phyloP scores from a whole-genome alignment of 2,113 vertebrate genomes.

The Thermophis baileyi region DNA sequence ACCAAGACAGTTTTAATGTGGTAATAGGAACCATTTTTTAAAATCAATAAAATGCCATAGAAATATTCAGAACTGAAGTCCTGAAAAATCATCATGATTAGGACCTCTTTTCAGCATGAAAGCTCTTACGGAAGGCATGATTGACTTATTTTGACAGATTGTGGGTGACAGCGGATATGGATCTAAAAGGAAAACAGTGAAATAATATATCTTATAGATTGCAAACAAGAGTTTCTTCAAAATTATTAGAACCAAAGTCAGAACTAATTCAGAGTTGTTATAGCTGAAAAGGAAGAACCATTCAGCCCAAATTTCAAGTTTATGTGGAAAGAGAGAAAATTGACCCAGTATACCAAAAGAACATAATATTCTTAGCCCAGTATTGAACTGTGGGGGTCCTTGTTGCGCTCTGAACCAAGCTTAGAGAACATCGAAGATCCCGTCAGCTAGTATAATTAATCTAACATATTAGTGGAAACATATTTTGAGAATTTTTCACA shows the following conservation, averaged over 20 bases:
- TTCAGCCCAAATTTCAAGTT: neutral
- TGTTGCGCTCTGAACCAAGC: neutral
- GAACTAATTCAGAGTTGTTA: neutral
- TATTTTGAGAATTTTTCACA: neutral
- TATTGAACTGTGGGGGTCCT: neutral
- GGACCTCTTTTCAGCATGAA: neutral
- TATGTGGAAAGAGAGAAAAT: neutral
- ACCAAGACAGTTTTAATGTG: neutral
- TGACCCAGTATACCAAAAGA: neutral
- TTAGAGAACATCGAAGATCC: neutral
- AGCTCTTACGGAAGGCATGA: neutral
- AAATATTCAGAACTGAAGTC: neutral
- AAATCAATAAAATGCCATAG: neutral
- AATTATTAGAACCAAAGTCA: neutral
- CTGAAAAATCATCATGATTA: neutral
- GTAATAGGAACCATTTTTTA: neutral
- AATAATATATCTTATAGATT: neutral
- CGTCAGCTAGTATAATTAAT: neutral
- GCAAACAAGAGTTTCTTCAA: neutral
- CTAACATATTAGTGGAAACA: neutral
- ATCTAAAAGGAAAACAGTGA: neutral
- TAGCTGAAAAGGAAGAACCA: neutral
- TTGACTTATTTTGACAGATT: neutral
- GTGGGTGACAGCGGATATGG: neutral
- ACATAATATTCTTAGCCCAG: neutral